Conservation (phyloP, 2,797 vertebrate species). For the Chaetophractus vellerosus region DNA sequence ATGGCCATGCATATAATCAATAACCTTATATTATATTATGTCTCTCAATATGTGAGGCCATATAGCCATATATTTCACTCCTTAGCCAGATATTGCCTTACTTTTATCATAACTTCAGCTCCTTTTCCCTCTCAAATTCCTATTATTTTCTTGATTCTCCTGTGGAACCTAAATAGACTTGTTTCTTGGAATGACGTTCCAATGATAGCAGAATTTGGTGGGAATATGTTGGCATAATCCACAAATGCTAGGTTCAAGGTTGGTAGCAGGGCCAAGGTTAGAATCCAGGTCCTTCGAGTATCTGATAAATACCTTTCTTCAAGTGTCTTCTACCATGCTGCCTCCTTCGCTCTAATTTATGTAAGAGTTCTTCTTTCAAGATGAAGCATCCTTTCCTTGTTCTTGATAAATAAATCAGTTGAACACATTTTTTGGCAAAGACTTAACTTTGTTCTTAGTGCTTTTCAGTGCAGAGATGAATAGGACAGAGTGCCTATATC, state of each 20-base stretch:
- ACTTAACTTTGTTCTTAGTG: too few species aligned
- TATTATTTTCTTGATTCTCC: neutral
- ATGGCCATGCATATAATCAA: neutral
- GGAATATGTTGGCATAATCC: constrained; percentile 5
- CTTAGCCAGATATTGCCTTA: neutral
- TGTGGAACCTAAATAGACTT: neutral
- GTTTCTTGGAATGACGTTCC: constrained; percentile 18
- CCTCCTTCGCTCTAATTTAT: too few species aligned
- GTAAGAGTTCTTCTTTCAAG: too few species aligned
- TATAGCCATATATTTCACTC: neutral
- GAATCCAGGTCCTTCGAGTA: neutral
- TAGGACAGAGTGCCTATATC: too few species aligned
- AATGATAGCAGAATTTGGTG: neutral
- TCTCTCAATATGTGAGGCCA: neutral
- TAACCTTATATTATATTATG: neutral
- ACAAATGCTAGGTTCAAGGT: neutral
- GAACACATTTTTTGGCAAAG: too few species aligned
- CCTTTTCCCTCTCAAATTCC: neutral
- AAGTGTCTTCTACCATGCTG: too few species aligned
- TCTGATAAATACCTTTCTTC: neutral
- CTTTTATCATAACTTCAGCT: neutral
- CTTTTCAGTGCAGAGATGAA: too few species aligned
- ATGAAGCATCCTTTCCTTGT: too few species aligned
- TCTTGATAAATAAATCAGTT: too few species aligned
- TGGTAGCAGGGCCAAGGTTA: neutral